phyloP scores from a whole-genome alignment of 2,888 invertebrate genomes.

The Sclerodermus sp. region DNA sequence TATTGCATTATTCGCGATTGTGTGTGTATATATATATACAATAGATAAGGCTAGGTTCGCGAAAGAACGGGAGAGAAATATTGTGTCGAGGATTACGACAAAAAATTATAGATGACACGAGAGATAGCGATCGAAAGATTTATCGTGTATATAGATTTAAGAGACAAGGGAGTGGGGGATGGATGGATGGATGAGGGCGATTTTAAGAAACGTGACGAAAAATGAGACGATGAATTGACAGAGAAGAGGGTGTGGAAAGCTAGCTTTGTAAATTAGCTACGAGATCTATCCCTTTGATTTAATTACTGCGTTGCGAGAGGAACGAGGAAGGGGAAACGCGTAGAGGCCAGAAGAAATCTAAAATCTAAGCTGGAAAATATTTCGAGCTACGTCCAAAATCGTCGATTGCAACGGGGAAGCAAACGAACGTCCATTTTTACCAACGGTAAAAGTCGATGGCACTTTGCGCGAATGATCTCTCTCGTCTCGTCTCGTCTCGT shows the following conservation, averaged over 20 bases:
- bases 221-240: constrained; percentile 19
- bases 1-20: no score
- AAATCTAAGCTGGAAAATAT: no score
- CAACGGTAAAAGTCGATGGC: no score
- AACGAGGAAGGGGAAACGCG: not conserved
- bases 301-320: not conserved
- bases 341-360: no score
- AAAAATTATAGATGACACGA: no score
- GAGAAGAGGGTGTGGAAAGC: constrained; percentile 23
- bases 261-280: constrained; percentile 33
- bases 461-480: no score
- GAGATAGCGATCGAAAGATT: constrained; percentile 11
- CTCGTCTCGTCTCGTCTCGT: no score
- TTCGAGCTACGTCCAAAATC: no score
- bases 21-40: no score
- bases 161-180: constrained; percentile 6
- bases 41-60: no score
- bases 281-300: not conserved
- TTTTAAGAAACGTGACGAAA: constrained; percentile 8
- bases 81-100: no score
- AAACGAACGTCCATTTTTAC: not conserved
- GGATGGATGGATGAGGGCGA: constrained; percentile 6
- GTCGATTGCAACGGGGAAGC: not conserved
- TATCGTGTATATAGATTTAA: constrained; percentile 19
- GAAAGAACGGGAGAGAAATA: no score